Evolutionary conservation across 2,113 vertebrate species (phyloP).

Genomic region (Clarias macrocephalus): DNA sequence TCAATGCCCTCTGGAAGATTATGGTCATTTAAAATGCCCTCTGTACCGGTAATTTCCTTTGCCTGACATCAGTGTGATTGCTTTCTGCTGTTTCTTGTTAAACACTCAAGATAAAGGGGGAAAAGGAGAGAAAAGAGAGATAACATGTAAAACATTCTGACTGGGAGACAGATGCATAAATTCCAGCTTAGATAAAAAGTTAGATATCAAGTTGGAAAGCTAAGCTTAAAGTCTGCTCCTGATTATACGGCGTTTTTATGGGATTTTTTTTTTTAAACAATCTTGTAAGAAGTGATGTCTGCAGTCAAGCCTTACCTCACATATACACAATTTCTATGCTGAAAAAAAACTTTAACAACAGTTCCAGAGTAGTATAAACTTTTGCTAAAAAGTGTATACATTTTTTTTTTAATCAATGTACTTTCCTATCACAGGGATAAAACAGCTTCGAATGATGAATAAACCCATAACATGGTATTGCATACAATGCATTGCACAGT

Average conservation of each 20-base stretch:
- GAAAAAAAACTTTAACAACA: not conserved
- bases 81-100: slow-evolving; percentile 64
- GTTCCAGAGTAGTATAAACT: not conserved
- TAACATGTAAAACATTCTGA: slow-evolving; percentile 14
- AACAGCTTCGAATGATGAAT: not conserved
- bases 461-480: not conserved
- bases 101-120: slow-evolving; percentile 39
- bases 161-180: slow-evolving; percentile 14
- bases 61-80: slow-evolving; percentile 55
- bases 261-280: not conserved
- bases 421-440: not conserved
- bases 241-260: slow-evolving; percentile 43
- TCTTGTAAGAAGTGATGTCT: slow-evolving; percentile 33
- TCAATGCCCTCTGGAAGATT: slow-evolving; percentile 63
- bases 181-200: not conserved
- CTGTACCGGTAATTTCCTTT: slow-evolving; percentile 62
- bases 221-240: slow-evolving; percentile 38
- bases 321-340: not conserved
- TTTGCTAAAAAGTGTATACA: not conserved
- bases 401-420: not conserved
- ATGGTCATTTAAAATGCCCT: slow-evolving; percentile 65
- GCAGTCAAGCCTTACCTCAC: slow-evolving; percentile 1
- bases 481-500: not conserved
- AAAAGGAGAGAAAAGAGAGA: slow-evolving; percentile 15
- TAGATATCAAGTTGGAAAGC: not conserved